Evolutionary conservation across 2,113 vertebrate species (phyloP).

Genomic region (Electrona antarctica): DNA sequence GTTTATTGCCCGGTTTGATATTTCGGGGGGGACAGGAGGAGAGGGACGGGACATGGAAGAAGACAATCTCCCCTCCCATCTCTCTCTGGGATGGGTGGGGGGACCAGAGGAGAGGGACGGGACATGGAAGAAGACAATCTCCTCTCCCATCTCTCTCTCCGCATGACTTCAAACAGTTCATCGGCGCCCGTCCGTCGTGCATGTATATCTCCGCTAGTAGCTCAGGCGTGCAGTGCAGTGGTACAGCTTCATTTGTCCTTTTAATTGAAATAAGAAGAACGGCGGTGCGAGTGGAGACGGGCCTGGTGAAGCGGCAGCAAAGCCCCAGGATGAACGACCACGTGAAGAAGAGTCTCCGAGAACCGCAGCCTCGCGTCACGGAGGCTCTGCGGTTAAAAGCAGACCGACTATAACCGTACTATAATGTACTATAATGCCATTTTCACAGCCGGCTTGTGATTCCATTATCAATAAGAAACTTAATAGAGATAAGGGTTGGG

Average conservation of each 20-base stretch:
- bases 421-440: background rate
- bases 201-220: conserved; percentile 35
- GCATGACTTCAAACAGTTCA: conserved; percentile 28
- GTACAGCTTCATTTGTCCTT: conserved; percentile 36
- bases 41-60: background rate
- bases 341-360: too few species aligned
- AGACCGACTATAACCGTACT: background rate
- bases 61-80: conserved; percentile 11
- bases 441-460: conserved; percentile 23
- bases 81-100: too few species aligned
- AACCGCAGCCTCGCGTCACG: too few species aligned
- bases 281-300: too few species aligned
- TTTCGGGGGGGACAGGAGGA: conserved; percentile 44
- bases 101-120: conserved; percentile 39
- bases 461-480: conserved; percentile 16
- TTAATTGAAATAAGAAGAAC: conserved; percentile 60
- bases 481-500: conserved; percentile 5
- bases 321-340: conserved; percentile 19
- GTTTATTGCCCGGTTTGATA: conserved; percentile 56
- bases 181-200: conserved; percentile 10
- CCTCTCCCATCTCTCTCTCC: background rate
- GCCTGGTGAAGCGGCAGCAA: conserved; percentile 26
- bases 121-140: conserved; percentile 4
- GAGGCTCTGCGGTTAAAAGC: conserved; percentile 30
- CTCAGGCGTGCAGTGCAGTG: conserved; percentile 14